These are phyloP conservation scores for Glyptemys insculpta DNA, from an alignment of 2,797 vertebrate genomes.

Conservation along the genomic window DNA sequence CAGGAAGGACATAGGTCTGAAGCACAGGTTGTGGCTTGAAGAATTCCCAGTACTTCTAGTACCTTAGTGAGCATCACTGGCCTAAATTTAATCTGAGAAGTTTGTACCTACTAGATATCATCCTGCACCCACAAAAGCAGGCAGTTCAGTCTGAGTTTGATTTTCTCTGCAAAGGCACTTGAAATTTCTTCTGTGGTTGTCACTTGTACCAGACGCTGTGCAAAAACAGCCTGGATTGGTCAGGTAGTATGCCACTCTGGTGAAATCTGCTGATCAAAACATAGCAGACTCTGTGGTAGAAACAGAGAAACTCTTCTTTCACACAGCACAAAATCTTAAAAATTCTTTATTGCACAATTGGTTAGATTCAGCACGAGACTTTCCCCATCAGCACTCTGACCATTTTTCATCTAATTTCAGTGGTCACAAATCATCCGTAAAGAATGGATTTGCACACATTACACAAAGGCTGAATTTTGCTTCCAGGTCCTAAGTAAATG, in stretches of 20 bases:
- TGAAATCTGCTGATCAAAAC: not conserved
- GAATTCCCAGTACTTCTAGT: too few relatives aligned
- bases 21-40: too few relatives aligned
- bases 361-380: not conserved
- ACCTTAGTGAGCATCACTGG: too few relatives aligned
- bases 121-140: too few relatives aligned
- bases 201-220: not conserved
- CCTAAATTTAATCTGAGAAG: too few relatives aligned
- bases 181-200: too few relatives aligned
- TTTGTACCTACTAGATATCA: too few relatives aligned
- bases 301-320: not conserved
- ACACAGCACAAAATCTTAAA: not conserved
- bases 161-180: too few relatives aligned
- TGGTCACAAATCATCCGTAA: not conserved
- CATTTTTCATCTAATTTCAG: not conserved
- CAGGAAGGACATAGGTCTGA: too few relatives aligned
- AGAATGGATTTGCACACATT: not conserved
- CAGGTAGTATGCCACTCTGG: not conserved
- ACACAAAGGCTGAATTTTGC: not conserved
- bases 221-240: not conserved
- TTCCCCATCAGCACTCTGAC: not conserved
- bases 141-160: too few relatives aligned
- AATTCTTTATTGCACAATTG: not conserved
- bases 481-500: conserved; percentile 8
- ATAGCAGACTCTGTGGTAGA: not conserved